Evolutionary conservation across 2,797 vertebrate species (phyloP).

Genomic region (Cyclopterus lumpus): DNA sequence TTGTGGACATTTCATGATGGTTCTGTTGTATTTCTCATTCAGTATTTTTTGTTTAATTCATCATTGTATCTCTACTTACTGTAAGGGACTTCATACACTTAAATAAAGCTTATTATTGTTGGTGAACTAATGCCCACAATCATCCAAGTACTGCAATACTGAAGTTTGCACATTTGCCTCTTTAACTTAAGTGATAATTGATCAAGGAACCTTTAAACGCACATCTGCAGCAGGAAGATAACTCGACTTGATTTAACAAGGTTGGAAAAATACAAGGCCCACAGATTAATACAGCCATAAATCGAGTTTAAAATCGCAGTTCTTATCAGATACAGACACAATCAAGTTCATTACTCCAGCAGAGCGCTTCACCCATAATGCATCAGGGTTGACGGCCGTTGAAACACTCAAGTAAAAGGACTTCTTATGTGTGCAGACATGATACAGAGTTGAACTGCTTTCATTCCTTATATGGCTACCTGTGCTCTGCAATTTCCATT

Average conservation of each 20-base stretch:
- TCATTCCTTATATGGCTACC: constrained; percentile 8
- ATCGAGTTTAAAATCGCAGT: constrained; percentile 44
- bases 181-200: constrained; percentile 32
- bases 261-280: constrained; percentile 40
- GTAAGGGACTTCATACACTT: neutral
- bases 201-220: constrained; percentile 45
- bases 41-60: neutral
- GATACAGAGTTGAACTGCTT: constrained; percentile 30
- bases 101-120: constrained; percentile 14
- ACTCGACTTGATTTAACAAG: constrained; percentile 31
- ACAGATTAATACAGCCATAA: constrained; percentile 57
- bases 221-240: constrained; percentile 48
- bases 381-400: constrained; percentile 38
- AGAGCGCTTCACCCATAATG: constrained; percentile 37
- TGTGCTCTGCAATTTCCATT: constrained; percentile 28
- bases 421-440: constrained; percentile 18
- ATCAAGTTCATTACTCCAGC: constrained; percentile 47
- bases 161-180: constrained; percentile 4
- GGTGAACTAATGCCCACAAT: neutral
- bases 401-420: constrained; percentile 36
- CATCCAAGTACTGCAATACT: constrained; percentile 7
- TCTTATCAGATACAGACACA: constrained; percentile 64
- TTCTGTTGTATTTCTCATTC: neutral
- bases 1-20: neutral
- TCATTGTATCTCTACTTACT: neutral